Conservation (phyloP, 53 echinoderm and acorn worm species). For the Mesocentrotus franciscanus region DNA sequence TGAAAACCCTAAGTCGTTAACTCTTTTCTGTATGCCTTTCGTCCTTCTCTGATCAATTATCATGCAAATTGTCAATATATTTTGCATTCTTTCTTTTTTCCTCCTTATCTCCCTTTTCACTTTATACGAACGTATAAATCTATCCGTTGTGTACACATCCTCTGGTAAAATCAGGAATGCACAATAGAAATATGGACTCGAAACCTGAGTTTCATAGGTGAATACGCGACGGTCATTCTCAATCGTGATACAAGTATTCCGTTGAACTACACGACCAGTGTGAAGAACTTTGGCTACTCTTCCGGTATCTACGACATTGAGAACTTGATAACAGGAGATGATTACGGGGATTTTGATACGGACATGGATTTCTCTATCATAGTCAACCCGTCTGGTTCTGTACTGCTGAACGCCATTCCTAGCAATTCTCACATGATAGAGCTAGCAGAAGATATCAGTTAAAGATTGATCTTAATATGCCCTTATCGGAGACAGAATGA, state of each 20-base stretch:
- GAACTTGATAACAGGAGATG: slow-evolving; percentile 66
- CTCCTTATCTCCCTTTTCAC: neutral
- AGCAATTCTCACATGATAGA: slow-evolving; percentile 55
- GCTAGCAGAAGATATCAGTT: neutral
- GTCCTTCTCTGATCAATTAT: too few relatives aligned
- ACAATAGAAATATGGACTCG: slow-evolving; percentile 60
- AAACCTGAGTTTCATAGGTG: slow-evolving; percentile 34
- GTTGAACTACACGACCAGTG: slow-evolving; percentile 30
- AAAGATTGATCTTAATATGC: neutral
- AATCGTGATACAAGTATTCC: slow-evolving; percentile 47
- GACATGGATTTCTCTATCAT: slow-evolving; percentile 67
- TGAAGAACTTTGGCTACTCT: slow-evolving; percentile 57
- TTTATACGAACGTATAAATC: neutral
- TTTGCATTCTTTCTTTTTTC: neutral
- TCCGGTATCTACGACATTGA: slow-evolving; percentile 75
- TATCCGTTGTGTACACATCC: neutral
- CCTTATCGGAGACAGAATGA: too few relatives aligned
- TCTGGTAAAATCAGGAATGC: neutral
- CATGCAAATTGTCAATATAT: too few relatives aligned
- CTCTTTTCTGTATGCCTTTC: too few relatives aligned
- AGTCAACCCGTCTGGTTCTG: slow-evolving; percentile 74
- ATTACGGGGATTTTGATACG: slow-evolving; percentile 72
- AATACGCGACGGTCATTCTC: slow-evolving; percentile 58
- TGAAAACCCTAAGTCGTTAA: too few relatives aligned
- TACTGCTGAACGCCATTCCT: slow-evolving; percentile 71